Base-by-base conservation (phyloP, 2,888 invertebrate genomes). In the Subacronicta megacephala region DNA sequence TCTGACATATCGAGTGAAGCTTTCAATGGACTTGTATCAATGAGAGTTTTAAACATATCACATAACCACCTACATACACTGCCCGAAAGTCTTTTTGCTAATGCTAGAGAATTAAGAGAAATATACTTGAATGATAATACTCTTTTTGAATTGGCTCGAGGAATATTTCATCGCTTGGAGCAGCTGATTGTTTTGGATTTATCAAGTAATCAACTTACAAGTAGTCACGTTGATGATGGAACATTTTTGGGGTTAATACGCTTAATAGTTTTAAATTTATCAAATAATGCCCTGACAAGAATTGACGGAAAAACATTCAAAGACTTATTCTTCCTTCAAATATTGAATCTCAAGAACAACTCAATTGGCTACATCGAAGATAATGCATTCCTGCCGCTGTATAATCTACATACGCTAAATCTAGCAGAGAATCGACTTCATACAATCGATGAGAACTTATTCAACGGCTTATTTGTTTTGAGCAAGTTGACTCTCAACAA, bases 311-410 rank as follows among this genome's bases (percentile, higher is more conserved):
- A 96, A 75, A 97, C 97, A 47, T 98, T 98, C 89, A 97, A 97
- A 88, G 98, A 98, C 84, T 92, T 98, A 65, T 97, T 97, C 84
- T 97, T 97, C 82, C 94, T 98, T 54, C 98, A 98, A 94, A 97
- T 97, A 66, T 95, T 98, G 54, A 97, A 97, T 87, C 94, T 98
- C 77, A 96, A 97, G 79, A 98, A 98, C 86, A 98, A 98, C 85
- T 97, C 97, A 7, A 97, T 98, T 79, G 97, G 97, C n/a, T 97
- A 97, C 81, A 96, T 98, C 71, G 97, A 97, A 93, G 97, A 97
- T 80, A 97, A 97, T 82, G 97, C 98, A 42, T 98, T 99, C 82
- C 87, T 97, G 80, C 97, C 98, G 1, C 95, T 98, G 44, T 97
- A 98, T 90, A 98, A 98, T 89, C 93, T 99, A 74, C 97, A 98